Conservation (phyloP, 2,113 vertebrate species). For the Geothlypis trichas region DNA sequence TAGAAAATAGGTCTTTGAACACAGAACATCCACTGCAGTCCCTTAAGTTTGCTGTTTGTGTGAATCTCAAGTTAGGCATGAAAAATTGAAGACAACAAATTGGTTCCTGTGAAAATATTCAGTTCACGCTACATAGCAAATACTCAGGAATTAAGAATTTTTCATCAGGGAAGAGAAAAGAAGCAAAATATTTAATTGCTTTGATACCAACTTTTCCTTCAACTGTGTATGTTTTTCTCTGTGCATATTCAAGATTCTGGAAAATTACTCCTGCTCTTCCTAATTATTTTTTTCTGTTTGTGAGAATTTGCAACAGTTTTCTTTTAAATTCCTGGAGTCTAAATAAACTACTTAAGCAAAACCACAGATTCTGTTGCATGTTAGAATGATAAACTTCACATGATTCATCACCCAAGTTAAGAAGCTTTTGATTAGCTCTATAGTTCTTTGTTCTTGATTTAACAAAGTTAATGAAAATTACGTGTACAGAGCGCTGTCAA, state of each 20-base stretch:
- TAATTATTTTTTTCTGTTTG: background rate
- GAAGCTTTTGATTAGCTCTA: background rate
- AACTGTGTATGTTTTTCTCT: background rate
- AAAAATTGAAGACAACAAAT: background rate
- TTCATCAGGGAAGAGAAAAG: background rate
- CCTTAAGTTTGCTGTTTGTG: background rate
- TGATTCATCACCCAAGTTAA: background rate
- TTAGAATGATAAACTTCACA: background rate
- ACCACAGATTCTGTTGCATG: background rate
- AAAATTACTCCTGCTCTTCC: background rate
- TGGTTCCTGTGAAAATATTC: background rate
- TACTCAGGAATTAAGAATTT: background rate
- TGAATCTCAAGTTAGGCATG: background rate
- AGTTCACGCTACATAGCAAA: background rate
- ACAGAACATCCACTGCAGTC: background rate
- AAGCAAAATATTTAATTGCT: background rate
- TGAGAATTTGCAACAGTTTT: background rate
- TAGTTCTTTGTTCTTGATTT: background rate
- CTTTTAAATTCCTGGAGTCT: background rate
- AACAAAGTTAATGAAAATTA: background rate
- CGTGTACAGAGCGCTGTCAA: background rate
- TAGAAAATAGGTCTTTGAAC: background rate
- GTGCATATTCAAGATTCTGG: background rate
- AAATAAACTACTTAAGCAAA: background rate
- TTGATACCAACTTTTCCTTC: background rate